These are phyloP conservation scores for Pseudomyrmex dendroicus DNA, from an alignment of 1,140 invertebrate genomes.

Conservation along the genomic window DNA sequence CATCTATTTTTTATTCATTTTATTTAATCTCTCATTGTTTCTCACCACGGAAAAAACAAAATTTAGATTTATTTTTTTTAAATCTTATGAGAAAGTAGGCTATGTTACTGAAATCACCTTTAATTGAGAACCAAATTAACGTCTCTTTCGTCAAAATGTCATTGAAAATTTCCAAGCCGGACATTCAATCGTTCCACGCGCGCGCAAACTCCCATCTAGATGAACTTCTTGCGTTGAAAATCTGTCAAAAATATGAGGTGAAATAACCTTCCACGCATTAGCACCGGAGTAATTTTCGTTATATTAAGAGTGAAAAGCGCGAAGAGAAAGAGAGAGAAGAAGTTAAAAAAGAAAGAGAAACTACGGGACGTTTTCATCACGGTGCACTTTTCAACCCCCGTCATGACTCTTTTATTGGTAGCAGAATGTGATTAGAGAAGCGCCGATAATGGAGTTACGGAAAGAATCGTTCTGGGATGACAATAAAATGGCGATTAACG, in stretches of 20 bases:
- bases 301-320: not conserved
- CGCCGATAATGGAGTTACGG: slow-evolving; percentile 64
- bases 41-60: too few species aligned
- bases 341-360: slow-evolving; percentile 32
- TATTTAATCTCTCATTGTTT: too few species aligned
- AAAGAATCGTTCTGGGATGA: slow-evolving; percentile 58
- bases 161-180: not conserved
- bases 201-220: not conserved
- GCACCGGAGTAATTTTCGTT: slow-evolving; percentile 34
- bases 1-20: too few species aligned
- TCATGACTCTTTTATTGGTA: slow-evolving; percentile 56
- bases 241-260: slow-evolving; percentile 28
- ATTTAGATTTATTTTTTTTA: too few species aligned
- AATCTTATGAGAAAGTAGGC: not conserved
- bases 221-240: slow-evolving; percentile 3
- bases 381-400: slow-evolving; percentile 47
- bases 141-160: not conserved
- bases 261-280: slow-evolving; percentile 53
- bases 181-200: not conserved
- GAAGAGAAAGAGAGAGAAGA: not conserved
- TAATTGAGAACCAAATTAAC: slow-evolving; percentile 3
- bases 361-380: slow-evolving; percentile 35
- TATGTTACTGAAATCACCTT: not conserved
- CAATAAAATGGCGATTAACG: slow-evolving; percentile 65
- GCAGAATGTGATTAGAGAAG: slow-evolving; percentile 54